Percentiles rank a stretch among this genome's conserved stretches.
Evolutionary conservation across 1,140 invertebrate species (phyloP).

Genomic region (Choristoneura fumiferana): DNA sequence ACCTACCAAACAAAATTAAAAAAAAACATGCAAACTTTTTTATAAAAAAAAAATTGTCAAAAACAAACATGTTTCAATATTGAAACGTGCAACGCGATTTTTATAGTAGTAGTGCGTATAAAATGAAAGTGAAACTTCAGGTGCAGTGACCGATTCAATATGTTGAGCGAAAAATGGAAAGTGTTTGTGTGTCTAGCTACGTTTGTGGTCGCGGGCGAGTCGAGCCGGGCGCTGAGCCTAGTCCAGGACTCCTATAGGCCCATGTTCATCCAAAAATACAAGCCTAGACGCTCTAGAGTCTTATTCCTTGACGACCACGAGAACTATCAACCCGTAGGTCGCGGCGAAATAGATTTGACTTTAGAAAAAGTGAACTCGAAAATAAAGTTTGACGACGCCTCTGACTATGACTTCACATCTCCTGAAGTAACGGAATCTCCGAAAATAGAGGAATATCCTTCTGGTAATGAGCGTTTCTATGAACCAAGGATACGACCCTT

Average conservation of each 20-base stretch:
- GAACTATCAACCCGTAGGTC: conserved; percentile 43
- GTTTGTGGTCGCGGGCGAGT: conserved; percentile 52
- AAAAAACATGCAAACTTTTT: conserved; percentile 38
- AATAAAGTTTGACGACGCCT: conserved; percentile 61
- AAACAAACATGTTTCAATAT: conserved; percentile 33
- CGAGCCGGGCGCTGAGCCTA: conserved; percentile 58
- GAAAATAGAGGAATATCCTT: conserved; percentile 34
- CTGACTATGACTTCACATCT: conserved; percentile 66
- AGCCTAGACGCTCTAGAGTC: conserved; percentile 48
- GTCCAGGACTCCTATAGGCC: conserved; percentile 51
- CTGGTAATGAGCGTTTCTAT: conserved; percentile 59
- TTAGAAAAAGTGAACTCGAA: conserved; percentile 46
- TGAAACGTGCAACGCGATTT: neutral
- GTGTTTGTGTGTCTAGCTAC: conserved; percentile 62
- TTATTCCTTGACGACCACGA: conserved; percentile 64
- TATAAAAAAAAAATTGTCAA: conserved; percentile 26
- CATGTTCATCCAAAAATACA: conserved; percentile 62
- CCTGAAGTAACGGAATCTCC: conserved; percentile 35
- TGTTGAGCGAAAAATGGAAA: conserved; percentile 75
- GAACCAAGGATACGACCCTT: conserved; percentile 47
- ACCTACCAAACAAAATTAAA: conserved; percentile 16
- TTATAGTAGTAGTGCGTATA: conserved; percentile 20
- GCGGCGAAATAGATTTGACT: conserved; percentile 65
- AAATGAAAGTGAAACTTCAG: conserved; percentile 69
- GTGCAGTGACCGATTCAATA: conserved; percentile 67